Percentiles rank a stretch among this genome's conserved stretches.
Conservation (phyloP, 2,113 vertebrate genomes). For the Erythrocercus mccallii region DNA sequence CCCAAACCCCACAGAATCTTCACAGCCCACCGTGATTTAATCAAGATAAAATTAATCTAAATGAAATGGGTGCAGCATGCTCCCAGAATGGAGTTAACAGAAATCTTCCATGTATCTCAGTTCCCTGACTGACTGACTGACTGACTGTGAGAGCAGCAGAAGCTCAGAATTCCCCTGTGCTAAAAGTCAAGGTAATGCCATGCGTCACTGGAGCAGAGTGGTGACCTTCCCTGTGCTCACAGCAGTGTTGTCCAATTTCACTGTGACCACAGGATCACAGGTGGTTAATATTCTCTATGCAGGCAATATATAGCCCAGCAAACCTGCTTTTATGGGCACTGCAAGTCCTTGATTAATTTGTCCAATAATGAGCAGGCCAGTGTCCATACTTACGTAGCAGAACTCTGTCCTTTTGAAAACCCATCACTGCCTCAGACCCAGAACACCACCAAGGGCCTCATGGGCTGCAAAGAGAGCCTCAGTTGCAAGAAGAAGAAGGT, state of each 20-base stretch:
- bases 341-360: not conserved
- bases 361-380: not conserved
- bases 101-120: not conserved
- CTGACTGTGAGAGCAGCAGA: not conserved
- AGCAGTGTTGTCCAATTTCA: not conserved
- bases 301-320: not conserved
- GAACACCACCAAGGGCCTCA: not conserved
- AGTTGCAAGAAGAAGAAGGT: not conserved
- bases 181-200: not conserved
- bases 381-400: not conserved
- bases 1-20: not conserved
- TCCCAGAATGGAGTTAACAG: not conserved
- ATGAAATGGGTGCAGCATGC: not conserved
- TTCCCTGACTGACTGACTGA: not conserved
- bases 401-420: not conserved
- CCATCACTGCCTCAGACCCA: not conserved
- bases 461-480: not conserved
- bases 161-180: not conserved
- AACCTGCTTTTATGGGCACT: not conserved
- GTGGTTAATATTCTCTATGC: not conserved
- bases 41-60: not conserved
- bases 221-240: not conserved
- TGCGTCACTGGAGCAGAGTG: rapidly evolving
- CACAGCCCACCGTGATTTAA: not conserved
- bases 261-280: not conserved